Conservation (phyloP, 2,888 invertebrate species). For the Meandrusa payeni region DNA sequence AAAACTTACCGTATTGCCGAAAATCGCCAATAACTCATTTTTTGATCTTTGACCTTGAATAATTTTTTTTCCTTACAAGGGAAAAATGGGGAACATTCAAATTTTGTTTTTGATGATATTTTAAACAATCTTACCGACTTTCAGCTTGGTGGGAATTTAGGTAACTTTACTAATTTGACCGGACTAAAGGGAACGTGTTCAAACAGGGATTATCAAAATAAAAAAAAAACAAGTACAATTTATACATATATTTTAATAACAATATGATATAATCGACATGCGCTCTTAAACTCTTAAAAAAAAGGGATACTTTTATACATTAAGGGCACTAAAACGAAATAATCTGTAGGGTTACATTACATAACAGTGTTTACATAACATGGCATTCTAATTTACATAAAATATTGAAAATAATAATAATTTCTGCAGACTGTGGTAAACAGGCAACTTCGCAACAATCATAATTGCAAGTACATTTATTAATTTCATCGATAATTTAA, state of each 20-base stretch:
- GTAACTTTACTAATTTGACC: too few relatives aligned
- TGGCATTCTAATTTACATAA: slow-evolving; percentile 40
- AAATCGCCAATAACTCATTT: too few relatives aligned
- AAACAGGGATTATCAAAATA: slow-evolving; percentile 37
- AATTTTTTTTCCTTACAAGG: too few relatives aligned
- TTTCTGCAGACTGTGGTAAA: slow-evolving; percentile 31
- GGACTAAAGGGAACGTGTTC: too few relatives aligned
- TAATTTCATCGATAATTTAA: slow-evolving; percentile 19
- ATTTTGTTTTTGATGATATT: too few relatives aligned
- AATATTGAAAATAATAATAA: slow-evolving; percentile 32
- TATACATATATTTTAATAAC: slow-evolving; percentile 80
- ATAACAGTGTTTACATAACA: slow-evolving; percentile 39
- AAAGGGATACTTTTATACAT: slow-evolving; percentile 68
- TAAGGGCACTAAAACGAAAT: slow-evolving; percentile 44
- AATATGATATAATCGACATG: slow-evolving; percentile 78
- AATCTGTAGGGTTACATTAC: slow-evolving; percentile 33
- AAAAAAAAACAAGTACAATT: slow-evolving; percentile 55
- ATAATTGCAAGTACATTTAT: slow-evolving; percentile 10
- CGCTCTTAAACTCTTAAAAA: slow-evolving; percentile 68
- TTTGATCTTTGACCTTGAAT: too few relatives aligned
- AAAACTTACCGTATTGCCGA: too few relatives aligned
- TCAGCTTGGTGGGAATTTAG: too few relatives aligned
- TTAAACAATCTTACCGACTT: too few relatives aligned
- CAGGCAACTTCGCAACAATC: slow-evolving; percentile 27
- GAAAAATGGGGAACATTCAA: too few relatives aligned